A percentile compares a stretch with the other conserved stretches of the same genome.
These are phyloP conservation scores for Oreochromis grahami DNA, from an alignment of 2,797 vertebrate genomes.

Conservation along the genomic window DNA sequence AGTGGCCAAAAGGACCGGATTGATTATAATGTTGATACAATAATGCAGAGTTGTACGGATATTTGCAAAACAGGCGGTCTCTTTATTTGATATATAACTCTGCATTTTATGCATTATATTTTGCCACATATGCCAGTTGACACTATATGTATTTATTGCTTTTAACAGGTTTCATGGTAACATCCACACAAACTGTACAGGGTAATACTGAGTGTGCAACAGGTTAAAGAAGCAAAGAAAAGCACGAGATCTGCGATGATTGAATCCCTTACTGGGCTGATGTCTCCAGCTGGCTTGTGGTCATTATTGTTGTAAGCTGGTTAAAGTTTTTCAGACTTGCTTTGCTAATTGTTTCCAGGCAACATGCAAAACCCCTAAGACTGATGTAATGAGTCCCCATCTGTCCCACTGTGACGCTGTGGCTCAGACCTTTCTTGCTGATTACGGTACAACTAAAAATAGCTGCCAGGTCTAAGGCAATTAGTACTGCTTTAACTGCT, in stretches of 20 bases:
- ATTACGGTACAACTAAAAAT: slow-evolving; percentile 52
- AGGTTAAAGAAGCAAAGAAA: not conserved
- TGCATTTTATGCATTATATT: no score
- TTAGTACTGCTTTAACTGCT: slow-evolving; percentile 5
- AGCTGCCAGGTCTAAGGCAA: slow-evolving; percentile 27
- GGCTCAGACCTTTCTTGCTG: slow-evolving; percentile 44
- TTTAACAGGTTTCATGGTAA: not conserved
- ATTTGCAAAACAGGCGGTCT: not conserved
- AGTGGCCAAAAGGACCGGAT: not conserved
- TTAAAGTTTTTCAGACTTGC: slow-evolving; percentile 58
- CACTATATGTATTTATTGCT: not conserved
- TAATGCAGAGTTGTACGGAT: not conserved
- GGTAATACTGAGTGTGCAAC: not conserved
- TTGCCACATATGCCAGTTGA: no score
- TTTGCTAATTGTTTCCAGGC: slow-evolving; percentile 62
- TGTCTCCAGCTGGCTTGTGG: slow-evolving; percentile 15
- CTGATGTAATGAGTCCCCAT: slow-evolving; percentile 67
- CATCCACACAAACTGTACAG: not conserved
- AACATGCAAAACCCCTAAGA: slow-evolving; percentile 46
- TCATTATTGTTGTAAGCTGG: slow-evolving; percentile 57
- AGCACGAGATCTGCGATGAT: not conserved
- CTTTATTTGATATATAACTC: no score
- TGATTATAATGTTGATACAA: not conserved
- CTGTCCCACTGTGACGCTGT: slow-evolving; percentile 34
- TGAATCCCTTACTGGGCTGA: slow-evolving; percentile 3